Evolutionary conservation across 2,113 vertebrate genomes (phyloP).

Genomic region (Brevimyrus niger): DNA sequence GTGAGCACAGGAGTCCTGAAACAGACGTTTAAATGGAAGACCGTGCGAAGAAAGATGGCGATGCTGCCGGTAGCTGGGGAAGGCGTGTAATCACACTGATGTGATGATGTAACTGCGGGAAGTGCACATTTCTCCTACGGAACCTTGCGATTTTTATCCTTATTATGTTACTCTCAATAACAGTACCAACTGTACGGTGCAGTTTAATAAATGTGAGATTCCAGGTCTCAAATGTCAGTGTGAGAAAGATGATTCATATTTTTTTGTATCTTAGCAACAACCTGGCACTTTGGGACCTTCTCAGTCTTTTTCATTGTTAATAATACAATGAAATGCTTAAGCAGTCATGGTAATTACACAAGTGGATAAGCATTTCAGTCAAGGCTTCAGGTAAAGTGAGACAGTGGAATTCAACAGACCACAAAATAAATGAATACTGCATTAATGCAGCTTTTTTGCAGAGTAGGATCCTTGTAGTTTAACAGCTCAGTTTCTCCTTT

Average conservation of each 20-base stretch:
- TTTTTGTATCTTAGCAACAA: not conserved
- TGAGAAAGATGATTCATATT: not conserved
- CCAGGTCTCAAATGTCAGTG: not conserved
- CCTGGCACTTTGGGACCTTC: not conserved
- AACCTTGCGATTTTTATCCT: not conserved
- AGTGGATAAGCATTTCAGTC: not conserved
- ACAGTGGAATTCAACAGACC: not conserved
- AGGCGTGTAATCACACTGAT: not conserved
- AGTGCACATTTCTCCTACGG: not conserved
- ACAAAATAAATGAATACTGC: not conserved
- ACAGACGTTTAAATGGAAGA: not conserved
- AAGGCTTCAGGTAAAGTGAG: not conserved
- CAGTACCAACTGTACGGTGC: not conserved
- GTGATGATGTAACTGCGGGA: not conserved
- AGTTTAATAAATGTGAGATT: not conserved
- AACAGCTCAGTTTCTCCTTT: not conserved
- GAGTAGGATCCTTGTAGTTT: not conserved
- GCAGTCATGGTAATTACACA: not conserved
- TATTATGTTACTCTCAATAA: not conserved
- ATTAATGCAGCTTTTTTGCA: not conserved
- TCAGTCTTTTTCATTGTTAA: not conserved
- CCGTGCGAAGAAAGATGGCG: not conserved
- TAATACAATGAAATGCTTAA: not conserved
- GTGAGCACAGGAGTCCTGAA: not conserved
- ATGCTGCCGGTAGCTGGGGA: not conserved